Conservation (phyloP, 1,140 invertebrate species). For the Ceratina calcarata region DNA sequence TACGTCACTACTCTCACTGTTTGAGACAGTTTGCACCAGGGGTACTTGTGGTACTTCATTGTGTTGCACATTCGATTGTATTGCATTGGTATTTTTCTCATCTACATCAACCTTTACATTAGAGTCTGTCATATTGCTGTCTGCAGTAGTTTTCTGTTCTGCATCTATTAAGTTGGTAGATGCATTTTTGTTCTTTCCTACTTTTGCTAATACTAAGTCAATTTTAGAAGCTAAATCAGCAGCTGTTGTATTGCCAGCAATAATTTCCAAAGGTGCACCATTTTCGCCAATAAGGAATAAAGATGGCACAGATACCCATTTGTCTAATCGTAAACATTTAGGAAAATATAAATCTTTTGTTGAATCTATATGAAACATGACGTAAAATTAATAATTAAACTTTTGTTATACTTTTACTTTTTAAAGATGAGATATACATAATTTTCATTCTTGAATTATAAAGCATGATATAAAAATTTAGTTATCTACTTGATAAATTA, state of each 20-base stretch:
- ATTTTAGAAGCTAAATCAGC: conserved; percentile 81
- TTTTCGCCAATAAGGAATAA: conserved; percentile 92
- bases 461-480: too few species aligned
- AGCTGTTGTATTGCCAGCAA: conserved; percentile 82
- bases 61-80: conserved; percentile 16
- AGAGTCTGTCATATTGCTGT: not conserved
- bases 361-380: not conserved
- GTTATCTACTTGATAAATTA: not conserved
- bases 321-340: conserved; percentile 81
- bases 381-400: not conserved
- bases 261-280: conserved; percentile 88
- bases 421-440: too few species aligned
- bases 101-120: conserved; percentile 15
- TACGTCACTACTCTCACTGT: conserved; percentile 88
- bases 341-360: conserved; percentile 30
- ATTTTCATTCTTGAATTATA: too few species aligned
- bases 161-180: conserved; percentile 68
- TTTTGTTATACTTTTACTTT: too few species aligned
- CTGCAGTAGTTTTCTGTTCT: conserved; percentile 58
- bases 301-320: conserved; percentile 90
- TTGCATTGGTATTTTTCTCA: conserved; percentile 20
- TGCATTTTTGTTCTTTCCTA: conserved; percentile 65
- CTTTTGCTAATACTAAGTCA: conserved; percentile 77
- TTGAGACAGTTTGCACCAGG: conserved; percentile 86
- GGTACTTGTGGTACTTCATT: conserved; percentile 18